Conservation (phyloP, 2,797 vertebrate species). For the Tauraco hartlaubi region DNA sequence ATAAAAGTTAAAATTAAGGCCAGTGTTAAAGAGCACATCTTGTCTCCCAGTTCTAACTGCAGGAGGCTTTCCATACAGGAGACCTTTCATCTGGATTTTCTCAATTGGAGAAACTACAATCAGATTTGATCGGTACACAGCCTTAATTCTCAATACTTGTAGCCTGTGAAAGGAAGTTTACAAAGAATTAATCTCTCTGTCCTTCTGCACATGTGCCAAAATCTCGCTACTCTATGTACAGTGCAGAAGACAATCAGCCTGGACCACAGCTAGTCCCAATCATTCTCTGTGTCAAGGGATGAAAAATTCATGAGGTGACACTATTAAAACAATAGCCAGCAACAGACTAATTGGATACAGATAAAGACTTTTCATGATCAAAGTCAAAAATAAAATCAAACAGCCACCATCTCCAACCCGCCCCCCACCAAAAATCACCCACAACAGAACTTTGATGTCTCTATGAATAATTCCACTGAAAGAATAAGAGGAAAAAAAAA, state of each 20-base stretch:
- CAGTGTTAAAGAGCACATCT: neutral
- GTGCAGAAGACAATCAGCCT: neutral
- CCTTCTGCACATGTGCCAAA: neutral
- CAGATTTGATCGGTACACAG: neutral
- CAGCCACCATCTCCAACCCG: neutral
- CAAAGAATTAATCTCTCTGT: neutral
- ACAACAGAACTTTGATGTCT: neutral
- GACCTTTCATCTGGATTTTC: neutral
- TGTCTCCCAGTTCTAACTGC: neutral
- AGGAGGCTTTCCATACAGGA: neutral
- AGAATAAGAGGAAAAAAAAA: neutral
- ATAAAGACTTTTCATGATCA: conserved; percentile 24
- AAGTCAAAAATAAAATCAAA: conserved; percentile 32
- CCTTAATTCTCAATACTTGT: conserved; percentile 25
- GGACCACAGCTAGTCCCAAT: neutral
- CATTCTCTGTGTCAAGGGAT: neutral
- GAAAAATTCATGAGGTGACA: neutral
- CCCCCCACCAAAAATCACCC: neutral
- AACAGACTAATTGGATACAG: conserved; percentile 14
- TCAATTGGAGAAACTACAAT: conserved; percentile 29
- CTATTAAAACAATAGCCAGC: neutral
- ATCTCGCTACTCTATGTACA: neutral
- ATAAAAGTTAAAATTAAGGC: conserved; percentile 32
- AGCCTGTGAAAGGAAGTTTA: conserved; percentile 5
- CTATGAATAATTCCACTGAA: neutral